phyloP scores from a whole-genome alignment of 2,113 vertebrate species.

The Sceloporus undulatus region DNA sequence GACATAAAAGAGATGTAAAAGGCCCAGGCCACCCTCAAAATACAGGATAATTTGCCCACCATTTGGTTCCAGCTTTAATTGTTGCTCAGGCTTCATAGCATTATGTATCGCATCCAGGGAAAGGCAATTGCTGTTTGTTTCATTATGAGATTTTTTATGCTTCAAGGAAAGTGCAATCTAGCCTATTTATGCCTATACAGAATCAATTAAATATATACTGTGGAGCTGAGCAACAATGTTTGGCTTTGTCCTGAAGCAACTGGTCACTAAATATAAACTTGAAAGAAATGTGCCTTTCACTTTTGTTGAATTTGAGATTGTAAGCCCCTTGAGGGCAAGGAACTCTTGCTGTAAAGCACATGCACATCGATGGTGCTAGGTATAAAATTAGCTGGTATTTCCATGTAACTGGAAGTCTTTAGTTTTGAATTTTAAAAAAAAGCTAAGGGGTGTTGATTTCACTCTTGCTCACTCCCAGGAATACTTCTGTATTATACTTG shows the following conservation, averaged over 20 bases:
- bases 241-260: neutral
- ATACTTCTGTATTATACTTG: too few relatives aligned
- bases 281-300: too few relatives aligned
- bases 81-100: constrained; percentile 48
- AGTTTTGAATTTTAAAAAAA: too few relatives aligned
- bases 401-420: too few relatives aligned
- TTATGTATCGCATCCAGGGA: constrained; percentile 49
- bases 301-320: neutral
- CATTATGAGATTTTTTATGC: neutral
- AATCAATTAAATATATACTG: constrained; percentile 54
- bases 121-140: constrained; percentile 49
- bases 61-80: constrained; percentile 55
- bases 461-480: too few relatives aligned
- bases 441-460: too few relatives aligned
- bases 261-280: neutral
- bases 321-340: neutral
- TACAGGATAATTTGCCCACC: constrained; percentile 51
- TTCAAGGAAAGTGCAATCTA: constrained; percentile 32
- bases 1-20: too few relatives aligned
- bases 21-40: too few relatives aligned
- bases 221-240: neutral
- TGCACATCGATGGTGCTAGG: neutral
- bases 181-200: constrained; percentile 44
- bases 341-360: neutral
- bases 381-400: too few relatives aligned